Conservation (phyloP, 2,113 vertebrate genomes). For the Ginglymostoma cirratum region DNA sequence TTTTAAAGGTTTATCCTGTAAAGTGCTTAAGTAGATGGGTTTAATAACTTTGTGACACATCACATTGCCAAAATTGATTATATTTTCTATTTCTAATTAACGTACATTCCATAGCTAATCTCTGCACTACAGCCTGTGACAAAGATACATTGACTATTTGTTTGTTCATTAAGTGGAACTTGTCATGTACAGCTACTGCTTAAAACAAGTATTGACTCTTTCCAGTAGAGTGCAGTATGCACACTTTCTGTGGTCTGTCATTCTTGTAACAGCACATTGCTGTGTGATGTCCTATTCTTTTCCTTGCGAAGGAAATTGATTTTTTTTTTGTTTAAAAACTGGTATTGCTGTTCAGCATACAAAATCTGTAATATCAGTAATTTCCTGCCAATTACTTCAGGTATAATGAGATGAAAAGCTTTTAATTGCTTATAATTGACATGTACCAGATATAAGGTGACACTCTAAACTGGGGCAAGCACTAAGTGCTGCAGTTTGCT, state of each 20-base stretch:
- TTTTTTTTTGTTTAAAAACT: neutral
- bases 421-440: neutral
- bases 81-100: neutral
- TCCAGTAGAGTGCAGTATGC: slow-evolving; percentile 2
- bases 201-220: neutral
- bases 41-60: neutral
- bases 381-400: neutral
- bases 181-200: neutral
- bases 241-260: neutral
- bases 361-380: neutral
- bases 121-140: neutral
- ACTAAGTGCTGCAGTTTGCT: neutral
- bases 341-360: neutral
- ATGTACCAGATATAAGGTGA: neutral
- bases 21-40: neutral
- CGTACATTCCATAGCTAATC: neutral
- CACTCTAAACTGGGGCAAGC: neutral
- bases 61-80: neutral
- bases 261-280: neutral
- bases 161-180: neutral
- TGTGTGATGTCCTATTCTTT: neutral
- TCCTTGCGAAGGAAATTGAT: neutral
- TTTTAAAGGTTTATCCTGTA: neutral
- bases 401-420: neutral
- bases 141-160: neutral